Evolutionary conservation across 2,113 vertebrate species (phyloP).

Genomic region (Micronycteris hirsuta): DNA sequence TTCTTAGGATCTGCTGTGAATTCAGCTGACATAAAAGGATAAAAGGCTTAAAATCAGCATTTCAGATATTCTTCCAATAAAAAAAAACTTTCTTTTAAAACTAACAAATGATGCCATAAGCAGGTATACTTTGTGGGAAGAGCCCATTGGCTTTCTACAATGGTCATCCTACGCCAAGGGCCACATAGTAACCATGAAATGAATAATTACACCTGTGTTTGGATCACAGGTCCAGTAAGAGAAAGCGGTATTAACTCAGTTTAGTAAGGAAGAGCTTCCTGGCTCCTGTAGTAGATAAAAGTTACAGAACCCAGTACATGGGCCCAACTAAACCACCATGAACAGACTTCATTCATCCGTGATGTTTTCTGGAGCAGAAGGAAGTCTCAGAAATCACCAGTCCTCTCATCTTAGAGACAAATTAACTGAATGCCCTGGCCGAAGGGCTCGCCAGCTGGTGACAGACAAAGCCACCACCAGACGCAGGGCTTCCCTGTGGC

Average conservation of each 20-base stretch:
- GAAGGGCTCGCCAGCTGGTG: neutral
- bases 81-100: neutral
- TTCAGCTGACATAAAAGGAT: slow-evolving; percentile 15
- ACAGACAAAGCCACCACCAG: neutral
- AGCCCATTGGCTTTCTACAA: neutral
- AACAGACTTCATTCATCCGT: neutral
- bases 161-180: neutral
- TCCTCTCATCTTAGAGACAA: neutral
- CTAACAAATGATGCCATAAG: neutral
- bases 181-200: neutral
- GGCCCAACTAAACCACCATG: neutral
- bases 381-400: neutral
- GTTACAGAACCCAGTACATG: neutral
- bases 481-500: neutral
- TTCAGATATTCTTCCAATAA: neutral
- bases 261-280: neutral
- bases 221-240: neutral
- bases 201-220: neutral
- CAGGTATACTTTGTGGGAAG: neutral
- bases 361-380: neutral
- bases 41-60: slow-evolving; percentile 29
- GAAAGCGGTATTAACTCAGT: neutral
- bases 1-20: neutral
- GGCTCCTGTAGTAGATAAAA: neutral
- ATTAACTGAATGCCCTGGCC: neutral